Base-by-base conservation (phyloP, 1,140 invertebrate species). In the Planococcus citri region DNA sequence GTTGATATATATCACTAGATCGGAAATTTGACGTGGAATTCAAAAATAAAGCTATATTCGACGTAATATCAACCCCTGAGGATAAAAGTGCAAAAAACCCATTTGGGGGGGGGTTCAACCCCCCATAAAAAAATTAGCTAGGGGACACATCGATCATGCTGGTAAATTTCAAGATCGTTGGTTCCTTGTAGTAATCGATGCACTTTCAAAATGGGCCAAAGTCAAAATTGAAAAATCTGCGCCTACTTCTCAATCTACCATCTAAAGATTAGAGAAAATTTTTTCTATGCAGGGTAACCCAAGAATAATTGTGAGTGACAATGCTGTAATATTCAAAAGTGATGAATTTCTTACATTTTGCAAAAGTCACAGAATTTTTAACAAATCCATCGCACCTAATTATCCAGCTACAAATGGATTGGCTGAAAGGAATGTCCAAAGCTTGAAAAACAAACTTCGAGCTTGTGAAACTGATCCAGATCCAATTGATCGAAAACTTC, bases 131-230 rank as follows among this genome's bases (percentile, higher is more conserved):
- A n/a, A n/a, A n/a, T n/a, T n/a, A n/a, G n/a, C n/a, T n/a, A n/a
- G 76, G 25, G 29, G 77, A 1, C 77, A 78, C 71, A 72, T 74
- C 0, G 75, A 77, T 73, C 76, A 77, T 71, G 73, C 75, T 27
- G 77, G 76, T 14, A 75, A 75, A 25, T 75, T 77, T 61, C 58
- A 72, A 22, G 70, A 71, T 58, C 71, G 74, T 67, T 75, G 74
- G 69, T 82, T 79, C 70, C 70, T 82, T 10, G 74, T 83, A 12
- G 68, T 80, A 1, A 74, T 79, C 0, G 82, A 83, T 74, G 75
- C 75, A 57, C 75, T 76, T 37, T 75, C 73, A 22, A 78, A 77
- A 72, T 78, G 73, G 71, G 60, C 60, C 6, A 21, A 64, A 64
- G 22, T 64, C 25, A 17, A 64, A 27, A 25, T 64, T 25, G 60